A percentile compares a stretch with the other conserved stretches of the same genome.
Conservation (phyloP, 2,888 invertebrate genomes). For the Lottia gigantea region DNA sequence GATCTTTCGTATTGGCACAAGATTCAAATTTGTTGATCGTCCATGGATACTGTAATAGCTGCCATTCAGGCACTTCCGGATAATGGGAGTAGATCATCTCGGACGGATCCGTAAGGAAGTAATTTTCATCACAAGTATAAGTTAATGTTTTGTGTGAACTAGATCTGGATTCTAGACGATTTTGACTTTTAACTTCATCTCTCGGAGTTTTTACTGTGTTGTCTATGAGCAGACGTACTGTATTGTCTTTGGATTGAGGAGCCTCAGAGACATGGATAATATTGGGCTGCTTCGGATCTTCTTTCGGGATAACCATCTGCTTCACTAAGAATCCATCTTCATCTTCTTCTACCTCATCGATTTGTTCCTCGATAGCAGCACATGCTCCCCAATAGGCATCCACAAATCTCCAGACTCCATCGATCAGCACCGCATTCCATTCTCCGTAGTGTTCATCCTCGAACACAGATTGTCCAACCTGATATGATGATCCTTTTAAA, state of each 20-base stretch:
- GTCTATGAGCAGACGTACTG: neutral
- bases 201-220: neutral
- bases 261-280: neutral
- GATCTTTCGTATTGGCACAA: slow-evolving; percentile 57
- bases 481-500: slow-evolving; percentile 58
- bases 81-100: slow-evolving; percentile 56
- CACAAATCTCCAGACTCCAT: slow-evolving; percentile 58
- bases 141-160: slow-evolving; percentile 25
- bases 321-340: slow-evolving; percentile 12
- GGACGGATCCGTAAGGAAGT: slow-evolving; percentile 61
- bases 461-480: slow-evolving; percentile 50
- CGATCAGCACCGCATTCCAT: slow-evolving; percentile 62
- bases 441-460: slow-evolving; percentile 53
- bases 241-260: neutral
- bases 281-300: neutral
- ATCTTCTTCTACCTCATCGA: slow-evolving; percentile 29
- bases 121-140: slow-evolving; percentile 59
- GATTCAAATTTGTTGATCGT: slow-evolving; percentile 52
- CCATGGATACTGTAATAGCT: slow-evolving; percentile 48
- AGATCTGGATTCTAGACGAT: neutral
- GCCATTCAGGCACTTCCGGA: slow-evolving; percentile 55
- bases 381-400: slow-evolving; percentile 61
- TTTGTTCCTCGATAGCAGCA: slow-evolving; percentile 43
- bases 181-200: neutral
- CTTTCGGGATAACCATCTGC: neutral